A percentile compares a stretch with the other conserved stretches of the same genome.
Evolutionary conservation across 2,113 vertebrate species (phyloP).

Genomic region (Numenius arquata): DNA sequence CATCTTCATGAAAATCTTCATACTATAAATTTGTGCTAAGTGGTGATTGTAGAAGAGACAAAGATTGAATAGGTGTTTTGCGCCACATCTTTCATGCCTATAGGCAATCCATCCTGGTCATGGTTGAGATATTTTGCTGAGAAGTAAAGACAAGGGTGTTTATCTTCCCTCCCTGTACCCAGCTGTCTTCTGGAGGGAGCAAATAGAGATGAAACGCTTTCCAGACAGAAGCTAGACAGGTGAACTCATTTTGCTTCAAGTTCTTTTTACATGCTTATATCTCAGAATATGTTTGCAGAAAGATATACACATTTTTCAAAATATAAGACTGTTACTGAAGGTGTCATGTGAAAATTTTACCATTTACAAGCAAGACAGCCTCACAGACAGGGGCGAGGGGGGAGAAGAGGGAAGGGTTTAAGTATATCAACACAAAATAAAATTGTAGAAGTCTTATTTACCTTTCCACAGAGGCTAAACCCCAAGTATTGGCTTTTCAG

Average conservation of each 20-base stretch:
- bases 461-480: background rate
- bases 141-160: conserved; percentile 12
- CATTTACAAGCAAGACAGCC: background rate
- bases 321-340: background rate
- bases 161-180: conserved; percentile 2
- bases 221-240: background rate
- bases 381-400: background rate
- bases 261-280: background rate
- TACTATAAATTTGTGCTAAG: background rate
- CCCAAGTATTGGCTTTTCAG: background rate
- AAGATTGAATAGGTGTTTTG: conserved; percentile 9
- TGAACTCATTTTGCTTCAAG: background rate
- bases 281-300: background rate
- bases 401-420: background rate
- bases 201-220: conserved; percentile 43
- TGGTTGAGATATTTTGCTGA: conserved; percentile 4
- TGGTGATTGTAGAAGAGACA: background rate
- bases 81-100: background rate
- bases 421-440: background rate
- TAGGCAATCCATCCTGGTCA: conserved; percentile 25
- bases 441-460: background rate
- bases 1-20: background rate
- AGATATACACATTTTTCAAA: background rate
- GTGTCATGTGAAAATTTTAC: background rate
- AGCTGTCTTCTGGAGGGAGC: conserved; percentile 4